These are phyloP conservation scores for Grallaria varia DNA, from an alignment of 2,113 vertebrate species.

Conservation along the genomic window DNA sequence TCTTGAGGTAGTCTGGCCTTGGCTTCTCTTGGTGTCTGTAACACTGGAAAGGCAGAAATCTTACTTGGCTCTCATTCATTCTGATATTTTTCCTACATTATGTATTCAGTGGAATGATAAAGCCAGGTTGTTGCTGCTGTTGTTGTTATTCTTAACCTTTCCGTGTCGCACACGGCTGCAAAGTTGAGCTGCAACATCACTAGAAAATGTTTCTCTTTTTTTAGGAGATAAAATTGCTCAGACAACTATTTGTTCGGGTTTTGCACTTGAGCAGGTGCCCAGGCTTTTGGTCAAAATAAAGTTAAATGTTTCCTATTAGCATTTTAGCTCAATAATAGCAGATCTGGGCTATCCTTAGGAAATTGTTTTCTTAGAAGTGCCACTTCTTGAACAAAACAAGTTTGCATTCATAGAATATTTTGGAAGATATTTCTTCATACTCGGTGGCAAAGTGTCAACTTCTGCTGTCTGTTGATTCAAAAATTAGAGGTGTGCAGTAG, in stretches of 20 bases:
- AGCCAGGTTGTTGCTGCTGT: background rate
- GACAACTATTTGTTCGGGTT: background rate
- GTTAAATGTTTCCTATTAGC: background rate
- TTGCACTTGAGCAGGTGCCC: background rate
- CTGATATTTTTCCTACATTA: background rate
- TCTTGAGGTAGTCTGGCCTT: background rate
- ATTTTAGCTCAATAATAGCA: background rate
- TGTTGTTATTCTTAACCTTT: background rate
- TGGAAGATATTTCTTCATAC: slow-evolving; percentile 38
- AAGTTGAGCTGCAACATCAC: background rate
- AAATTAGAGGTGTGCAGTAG: slow-evolving; percentile 76
- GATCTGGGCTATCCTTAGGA: background rate
- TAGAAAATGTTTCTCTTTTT: background rate
- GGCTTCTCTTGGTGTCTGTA: background rate
- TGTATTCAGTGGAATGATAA: fast-evolving
- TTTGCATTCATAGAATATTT: slow-evolving; percentile 34
- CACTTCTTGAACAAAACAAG: background rate
- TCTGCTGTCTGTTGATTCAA: slow-evolving; percentile 70
- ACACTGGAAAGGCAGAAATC: background rate
- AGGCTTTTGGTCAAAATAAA: background rate
- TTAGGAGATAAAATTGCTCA: background rate
- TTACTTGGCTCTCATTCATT: background rate
- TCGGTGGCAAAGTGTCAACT: slow-evolving; percentile 73
- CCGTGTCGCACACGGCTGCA: background rate
- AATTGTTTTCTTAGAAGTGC: background rate